Evolutionary conservation across 2,888 invertebrate species (phyloP).

Genomic region (Heliothis peltigera): DNA sequence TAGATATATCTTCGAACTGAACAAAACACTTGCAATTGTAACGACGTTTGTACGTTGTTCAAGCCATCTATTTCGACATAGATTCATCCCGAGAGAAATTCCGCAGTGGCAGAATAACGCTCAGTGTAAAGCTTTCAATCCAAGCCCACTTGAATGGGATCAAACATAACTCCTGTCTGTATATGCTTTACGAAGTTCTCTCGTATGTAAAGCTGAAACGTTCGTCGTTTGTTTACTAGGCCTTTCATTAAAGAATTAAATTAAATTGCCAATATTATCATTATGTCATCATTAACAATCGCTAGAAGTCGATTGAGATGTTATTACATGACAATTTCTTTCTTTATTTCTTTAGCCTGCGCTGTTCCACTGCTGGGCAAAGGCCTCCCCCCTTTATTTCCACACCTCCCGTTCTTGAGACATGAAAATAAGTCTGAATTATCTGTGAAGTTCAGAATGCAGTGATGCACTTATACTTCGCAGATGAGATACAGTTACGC

Average conservation of each 20-base stretch:
- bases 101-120: slow-evolving; percentile 66
- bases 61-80: slow-evolving; percentile 68
- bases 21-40: slow-evolving; percentile 67
- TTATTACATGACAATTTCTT: too few relatives aligned
- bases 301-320: neutral
- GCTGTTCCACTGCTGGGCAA: too few relatives aligned
- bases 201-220: slow-evolving; percentile 23
- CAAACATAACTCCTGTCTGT: slow-evolving; percentile 54
- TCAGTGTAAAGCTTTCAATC: slow-evolving; percentile 71
- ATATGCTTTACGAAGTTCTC: slow-evolving; percentile 38
- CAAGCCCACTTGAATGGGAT: slow-evolving; percentile 63
- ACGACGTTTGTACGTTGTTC: slow-evolving; percentile 72
- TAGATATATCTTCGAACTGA: slow-evolving; percentile 65
- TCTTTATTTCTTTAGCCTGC: too few relatives aligned
- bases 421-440: too few relatives aligned
- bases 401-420: too few relatives aligned
- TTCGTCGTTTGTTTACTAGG: slow-evolving; percentile 13
- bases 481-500: too few relatives aligned
- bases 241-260: too few relatives aligned
- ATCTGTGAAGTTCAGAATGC: too few relatives aligned
- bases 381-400: too few relatives aligned
- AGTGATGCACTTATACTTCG: neutral
- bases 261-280: too few relatives aligned
- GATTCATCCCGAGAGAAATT: slow-evolving; percentile 76
- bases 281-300: too few relatives aligned